Evolutionary conservation across 2,888 invertebrate species (phyloP).

Genomic region (Drosophila niveifrons): DNA sequence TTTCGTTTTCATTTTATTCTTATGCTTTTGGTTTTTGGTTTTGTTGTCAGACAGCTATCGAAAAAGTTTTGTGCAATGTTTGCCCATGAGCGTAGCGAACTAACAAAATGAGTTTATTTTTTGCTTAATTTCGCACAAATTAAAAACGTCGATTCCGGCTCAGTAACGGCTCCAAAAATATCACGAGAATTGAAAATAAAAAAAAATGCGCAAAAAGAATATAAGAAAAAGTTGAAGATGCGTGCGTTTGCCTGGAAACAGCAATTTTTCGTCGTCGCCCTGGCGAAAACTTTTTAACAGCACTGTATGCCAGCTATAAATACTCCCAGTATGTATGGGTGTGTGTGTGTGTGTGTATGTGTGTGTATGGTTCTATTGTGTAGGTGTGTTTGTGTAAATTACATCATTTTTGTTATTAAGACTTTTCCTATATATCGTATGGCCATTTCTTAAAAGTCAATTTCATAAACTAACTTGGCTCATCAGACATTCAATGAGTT

Average conservation of each 20-base stretch:
- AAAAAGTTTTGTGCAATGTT: constrained; percentile 75
- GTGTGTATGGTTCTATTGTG: constrained; percentile 11
- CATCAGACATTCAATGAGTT: constrained; percentile 54
- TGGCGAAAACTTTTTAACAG: constrained; percentile 51
- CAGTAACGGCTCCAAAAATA: constrained; percentile 60
- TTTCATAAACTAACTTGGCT: constrained; percentile 31
- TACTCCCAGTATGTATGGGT: constrained; percentile 18
- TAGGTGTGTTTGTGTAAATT: constrained; percentile 45
- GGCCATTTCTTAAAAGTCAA: constrained; percentile 50
- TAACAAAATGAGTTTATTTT: constrained; percentile 81
- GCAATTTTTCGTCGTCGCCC: constrained; percentile 63
- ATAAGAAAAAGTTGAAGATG: constrained; percentile 45
- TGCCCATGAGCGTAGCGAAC: constrained; percentile 70
- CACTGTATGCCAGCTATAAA: constrained; percentile 59
- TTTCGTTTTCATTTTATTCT: constrained; percentile 35
- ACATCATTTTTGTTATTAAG: constrained; percentile 60
- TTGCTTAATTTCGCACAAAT: constrained; percentile 82
- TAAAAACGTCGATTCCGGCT: constrained; percentile 74
- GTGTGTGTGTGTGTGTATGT: background rate
- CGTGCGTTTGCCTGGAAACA: constrained; percentile 40
- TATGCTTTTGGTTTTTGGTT: constrained; percentile 40
- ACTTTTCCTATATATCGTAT: constrained; percentile 41
- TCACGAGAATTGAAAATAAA: constrained; percentile 12
- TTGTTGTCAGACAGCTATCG: constrained; percentile 79
- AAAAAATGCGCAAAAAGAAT: constrained; percentile 4